These are phyloP conservation scores for Mormyrops boulengeri DNA, from an alignment of 2,797 vertebrate genomes.

Conservation along the genomic window DNA sequence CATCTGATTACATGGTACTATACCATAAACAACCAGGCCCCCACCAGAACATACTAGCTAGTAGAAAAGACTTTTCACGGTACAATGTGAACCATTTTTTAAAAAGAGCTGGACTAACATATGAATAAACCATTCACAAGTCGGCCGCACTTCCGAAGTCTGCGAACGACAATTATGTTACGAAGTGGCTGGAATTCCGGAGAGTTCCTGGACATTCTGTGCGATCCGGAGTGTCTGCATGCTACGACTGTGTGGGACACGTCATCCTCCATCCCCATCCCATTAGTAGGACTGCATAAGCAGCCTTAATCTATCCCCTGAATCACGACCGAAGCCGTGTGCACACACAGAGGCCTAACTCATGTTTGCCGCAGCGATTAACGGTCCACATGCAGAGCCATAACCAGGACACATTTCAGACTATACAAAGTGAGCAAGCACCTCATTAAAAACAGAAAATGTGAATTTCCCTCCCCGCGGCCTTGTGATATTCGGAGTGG, in stretches of 20 bases:
- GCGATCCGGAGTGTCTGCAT: conserved; percentile 30
- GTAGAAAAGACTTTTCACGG: neutral
- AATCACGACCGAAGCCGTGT: neutral
- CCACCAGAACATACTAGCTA: conserved; percentile 50
- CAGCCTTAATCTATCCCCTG: conserved; percentile 59
- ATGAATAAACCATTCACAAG: neutral
- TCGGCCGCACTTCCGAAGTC: neutral
- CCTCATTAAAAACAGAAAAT: neutral
- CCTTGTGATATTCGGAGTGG: neutral
- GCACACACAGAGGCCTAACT: neutral
- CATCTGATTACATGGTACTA: neutral
- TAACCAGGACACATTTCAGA: conserved; percentile 23
- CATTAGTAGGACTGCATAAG: conserved; percentile 66
- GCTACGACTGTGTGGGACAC: conserved; percentile 42
- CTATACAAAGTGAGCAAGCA: neutral
- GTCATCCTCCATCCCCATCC: conserved; percentile 65
- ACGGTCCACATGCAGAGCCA: conserved; percentile 32
- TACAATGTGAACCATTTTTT: neutral
- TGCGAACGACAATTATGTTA: neutral
- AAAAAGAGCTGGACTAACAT: neutral
- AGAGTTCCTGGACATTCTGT: conserved; percentile 51
- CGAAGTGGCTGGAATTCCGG: neutral
- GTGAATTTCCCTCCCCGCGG: neutral
- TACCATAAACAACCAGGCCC: conserved; percentile 40
- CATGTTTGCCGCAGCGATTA: neutral